Evolutionary conservation across 1,140 invertebrate genomes (phyloP).

Genomic region (Delia radicum): DNA sequence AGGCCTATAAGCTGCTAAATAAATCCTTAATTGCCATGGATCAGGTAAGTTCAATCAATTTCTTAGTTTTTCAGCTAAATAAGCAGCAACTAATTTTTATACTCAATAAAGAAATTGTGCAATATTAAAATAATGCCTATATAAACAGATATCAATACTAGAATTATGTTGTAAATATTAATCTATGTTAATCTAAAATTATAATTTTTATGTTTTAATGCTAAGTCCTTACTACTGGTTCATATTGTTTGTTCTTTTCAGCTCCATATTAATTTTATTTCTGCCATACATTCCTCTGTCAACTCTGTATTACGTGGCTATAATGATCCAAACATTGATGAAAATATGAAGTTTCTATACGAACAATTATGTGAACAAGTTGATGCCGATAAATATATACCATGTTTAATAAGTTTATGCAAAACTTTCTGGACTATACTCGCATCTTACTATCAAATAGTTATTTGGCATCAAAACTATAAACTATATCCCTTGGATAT

Average conservation of each 20-base stretch:
- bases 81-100: too few relatives aligned
- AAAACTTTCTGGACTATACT: constrained; percentile 81
- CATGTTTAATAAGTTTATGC: constrained; percentile 78
- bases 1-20: constrained; percentile 81
- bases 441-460: constrained; percentile 77
- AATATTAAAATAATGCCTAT: too few relatives aligned
- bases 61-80: background rate
- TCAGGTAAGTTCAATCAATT: constrained; percentile 66
- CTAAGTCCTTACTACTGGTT: too few relatives aligned
- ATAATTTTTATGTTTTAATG: background rate
- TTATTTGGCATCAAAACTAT: constrained; percentile 74
- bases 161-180: too few relatives aligned
- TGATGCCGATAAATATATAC: constrained; percentile 74
- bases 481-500: constrained; percentile 56
- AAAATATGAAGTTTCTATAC: constrained; percentile 73
- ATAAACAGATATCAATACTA: too few relatives aligned
- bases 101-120: too few relatives aligned
- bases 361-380: constrained; percentile 76
- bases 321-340: constrained; percentile 64
- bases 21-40: constrained; percentile 91
- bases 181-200: too few relatives aligned
- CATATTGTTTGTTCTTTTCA: too few relatives aligned
- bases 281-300: constrained; percentile 87
- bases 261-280: constrained; percentile 91
- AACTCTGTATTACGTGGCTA: constrained; percentile 76